Evolutionary conservation across 2,888 invertebrate genomes (phyloP).

Genomic region (Archips crataeganus): DNA sequence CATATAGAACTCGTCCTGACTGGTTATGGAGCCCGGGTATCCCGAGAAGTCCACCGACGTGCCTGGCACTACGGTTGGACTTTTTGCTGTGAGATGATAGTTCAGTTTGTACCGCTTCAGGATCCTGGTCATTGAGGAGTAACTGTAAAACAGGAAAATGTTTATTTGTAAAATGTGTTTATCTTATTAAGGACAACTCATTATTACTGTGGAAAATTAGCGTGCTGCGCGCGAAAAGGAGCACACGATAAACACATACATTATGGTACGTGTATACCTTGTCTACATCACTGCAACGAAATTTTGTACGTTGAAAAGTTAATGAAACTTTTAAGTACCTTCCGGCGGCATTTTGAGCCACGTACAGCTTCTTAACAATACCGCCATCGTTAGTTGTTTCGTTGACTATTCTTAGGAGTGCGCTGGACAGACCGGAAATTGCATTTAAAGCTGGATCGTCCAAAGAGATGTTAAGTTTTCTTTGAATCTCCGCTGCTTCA

Average conservation of each 20-base stretch:
- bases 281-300: too few species aligned
- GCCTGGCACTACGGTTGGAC: constrained; percentile 87
- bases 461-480: constrained; percentile 75
- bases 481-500: constrained; percentile 90
- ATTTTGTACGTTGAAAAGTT: not conserved
- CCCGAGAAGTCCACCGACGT: constrained; percentile 91
- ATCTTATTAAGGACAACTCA: too few species aligned
- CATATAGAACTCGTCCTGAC: constrained; percentile 93
- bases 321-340: constrained; percentile 71
- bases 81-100: constrained; percentile 86
- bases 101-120: constrained; percentile 94
- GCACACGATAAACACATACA: too few species aligned
- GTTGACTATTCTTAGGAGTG: constrained; percentile 87
- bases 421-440: constrained; percentile 84
- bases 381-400: constrained; percentile 71
- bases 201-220: too few species aligned
- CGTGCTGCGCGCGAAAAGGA: too few species aligned
- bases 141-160: constrained; percentile 75
- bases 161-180: not conserved
- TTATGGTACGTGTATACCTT: too few species aligned
- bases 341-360: constrained; percentile 93
- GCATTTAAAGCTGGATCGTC: constrained; percentile 61
- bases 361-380: constrained; percentile 84
- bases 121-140: constrained; percentile 92
- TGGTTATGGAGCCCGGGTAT: constrained; percentile 93